Evolutionary conservation across 2,797 vertebrate species (phyloP).

Genomic region (Thripadectes ignobilis): DNA sequence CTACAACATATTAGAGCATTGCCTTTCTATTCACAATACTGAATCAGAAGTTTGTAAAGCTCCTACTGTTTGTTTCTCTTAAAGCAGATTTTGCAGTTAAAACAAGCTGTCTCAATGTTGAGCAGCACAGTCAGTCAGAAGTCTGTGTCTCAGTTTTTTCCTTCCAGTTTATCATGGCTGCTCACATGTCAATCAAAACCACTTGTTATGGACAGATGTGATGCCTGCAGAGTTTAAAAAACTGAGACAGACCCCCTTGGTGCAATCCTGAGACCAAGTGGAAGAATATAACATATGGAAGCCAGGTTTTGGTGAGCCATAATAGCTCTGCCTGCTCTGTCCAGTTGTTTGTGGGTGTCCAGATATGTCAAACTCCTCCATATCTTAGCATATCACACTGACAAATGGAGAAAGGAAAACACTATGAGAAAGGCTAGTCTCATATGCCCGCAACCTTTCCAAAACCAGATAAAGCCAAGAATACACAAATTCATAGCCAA

Average conservation of each 20-base stretch:
- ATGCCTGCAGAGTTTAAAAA: slow-evolving; percentile 1
- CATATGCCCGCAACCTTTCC: background rate
- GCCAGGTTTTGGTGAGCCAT: background rate
- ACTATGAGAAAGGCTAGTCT: background rate
- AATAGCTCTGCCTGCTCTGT: background rate
- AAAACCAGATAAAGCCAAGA: background rate
- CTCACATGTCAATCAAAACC: background rate
- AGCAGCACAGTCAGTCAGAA: background rate
- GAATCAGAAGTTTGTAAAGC: background rate
- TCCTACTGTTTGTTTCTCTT: background rate
- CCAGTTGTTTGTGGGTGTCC: background rate
- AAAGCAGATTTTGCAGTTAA: background rate
- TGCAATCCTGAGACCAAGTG: background rate
- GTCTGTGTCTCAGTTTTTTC: background rate
- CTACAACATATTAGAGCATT: background rate
- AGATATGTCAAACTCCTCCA: background rate
- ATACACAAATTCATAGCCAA: background rate
- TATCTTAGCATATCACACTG: accelerated
- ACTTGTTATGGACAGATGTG: background rate
- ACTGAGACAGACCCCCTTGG: background rate
- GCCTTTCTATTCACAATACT: background rate
- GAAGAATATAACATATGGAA: background rate
- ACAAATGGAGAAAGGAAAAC: background rate
- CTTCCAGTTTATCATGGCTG: background rate
- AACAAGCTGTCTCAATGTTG: background rate